phyloP scores from a whole-genome alignment of 2,113 vertebrate species.

The Scalopus aquaticus region DNA sequence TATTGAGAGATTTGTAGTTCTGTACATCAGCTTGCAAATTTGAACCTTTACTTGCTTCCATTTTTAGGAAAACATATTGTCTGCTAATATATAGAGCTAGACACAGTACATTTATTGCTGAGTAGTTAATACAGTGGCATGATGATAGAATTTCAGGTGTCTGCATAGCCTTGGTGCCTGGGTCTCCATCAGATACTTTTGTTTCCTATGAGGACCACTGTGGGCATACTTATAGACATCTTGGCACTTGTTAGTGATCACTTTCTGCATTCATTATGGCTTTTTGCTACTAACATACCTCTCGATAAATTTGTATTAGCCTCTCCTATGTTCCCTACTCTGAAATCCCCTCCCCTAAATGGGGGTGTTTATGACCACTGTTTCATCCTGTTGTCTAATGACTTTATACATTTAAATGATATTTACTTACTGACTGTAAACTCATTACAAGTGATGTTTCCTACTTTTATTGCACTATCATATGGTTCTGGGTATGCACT shows the following conservation, averaged over 20 bases:
- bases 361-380: not conserved
- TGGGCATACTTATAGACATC: not conserved
- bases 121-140: not conserved
- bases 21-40: not conserved
- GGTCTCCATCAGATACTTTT: not conserved
- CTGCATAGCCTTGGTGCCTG: not conserved
- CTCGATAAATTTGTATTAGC: not conserved
- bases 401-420: not conserved
- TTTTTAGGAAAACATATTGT: not conserved
- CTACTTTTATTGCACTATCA: not conserved
- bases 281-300: not conserved
- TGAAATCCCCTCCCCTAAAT: not conserved
- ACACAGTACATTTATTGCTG: not conserved
- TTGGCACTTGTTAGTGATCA: not conserved
- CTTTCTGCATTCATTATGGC: not conserved
- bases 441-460: not conserved
- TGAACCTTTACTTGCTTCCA: slow-evolving; percentile 7
- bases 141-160: not conserved
- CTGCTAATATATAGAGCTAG: not conserved
- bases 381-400: slow-evolving; percentile 13
- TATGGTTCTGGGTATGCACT: not conserved
- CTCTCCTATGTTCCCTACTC: not conserved
- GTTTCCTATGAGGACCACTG: not conserved
- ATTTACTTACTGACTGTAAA: not conserved
- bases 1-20: not conserved